These are phyloP conservation scores for Ormyrus labotus DNA, from an alignment of 2,888 invertebrate genomes.

Conservation along the genomic window DNA sequence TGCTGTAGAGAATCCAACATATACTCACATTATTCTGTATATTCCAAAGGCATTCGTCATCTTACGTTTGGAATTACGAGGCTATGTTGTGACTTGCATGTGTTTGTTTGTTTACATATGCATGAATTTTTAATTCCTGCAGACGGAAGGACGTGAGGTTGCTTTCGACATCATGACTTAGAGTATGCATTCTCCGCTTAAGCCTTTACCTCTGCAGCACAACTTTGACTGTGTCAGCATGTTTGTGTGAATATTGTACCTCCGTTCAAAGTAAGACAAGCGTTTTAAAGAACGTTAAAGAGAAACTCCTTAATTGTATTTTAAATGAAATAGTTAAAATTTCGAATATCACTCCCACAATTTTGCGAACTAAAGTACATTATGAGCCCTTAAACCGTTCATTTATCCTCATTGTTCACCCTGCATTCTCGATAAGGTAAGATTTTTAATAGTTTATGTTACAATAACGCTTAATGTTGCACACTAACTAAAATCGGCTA, in stretches of 20 bases:
- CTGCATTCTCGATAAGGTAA: constrained; percentile 22
- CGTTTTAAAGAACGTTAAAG: no score
- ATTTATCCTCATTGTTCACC: constrained; percentile 18
- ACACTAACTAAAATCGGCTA: constrained; percentile 16
- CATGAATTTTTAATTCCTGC: background rate
- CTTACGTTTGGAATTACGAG: constrained; percentile 1
- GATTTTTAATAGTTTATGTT: constrained; percentile 24
- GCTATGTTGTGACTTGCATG: background rate
- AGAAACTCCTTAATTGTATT: no score
- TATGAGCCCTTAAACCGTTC: background rate
- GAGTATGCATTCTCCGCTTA: no score
- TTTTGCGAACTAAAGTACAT: constrained; percentile 9
- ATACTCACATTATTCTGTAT: background rate
- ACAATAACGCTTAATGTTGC: constrained; percentile 31
- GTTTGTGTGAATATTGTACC: no score
- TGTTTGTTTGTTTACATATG: background rate
- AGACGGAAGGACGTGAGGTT: background rate
- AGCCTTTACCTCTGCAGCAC: no score
- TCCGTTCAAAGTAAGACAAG: no score
- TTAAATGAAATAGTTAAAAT: background rate
- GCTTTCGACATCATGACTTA: no score
- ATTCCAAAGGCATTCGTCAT: background rate
- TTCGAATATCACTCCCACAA: background rate
- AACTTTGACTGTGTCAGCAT: no score
- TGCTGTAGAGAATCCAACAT: background rate